Percentiles rank a stretch among this genome's conserved stretches.
Evolutionary conservation across 2,113 vertebrate genomes (phyloP).

Genomic region (Atlantisia rogersi): DNA sequence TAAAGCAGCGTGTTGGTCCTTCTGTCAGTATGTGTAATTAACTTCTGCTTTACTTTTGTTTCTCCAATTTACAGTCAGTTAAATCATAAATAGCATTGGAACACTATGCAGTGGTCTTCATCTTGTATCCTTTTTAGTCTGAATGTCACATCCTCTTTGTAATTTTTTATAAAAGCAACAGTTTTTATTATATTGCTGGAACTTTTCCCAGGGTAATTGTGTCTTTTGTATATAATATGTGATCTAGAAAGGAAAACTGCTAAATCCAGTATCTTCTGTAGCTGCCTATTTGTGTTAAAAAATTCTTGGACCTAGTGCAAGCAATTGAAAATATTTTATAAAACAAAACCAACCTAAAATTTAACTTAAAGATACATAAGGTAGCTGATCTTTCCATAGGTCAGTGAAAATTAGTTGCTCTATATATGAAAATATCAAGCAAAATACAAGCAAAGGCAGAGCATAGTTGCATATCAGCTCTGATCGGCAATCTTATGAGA

Average conservation of each 20-base stretch:
- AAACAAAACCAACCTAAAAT: not conserved
- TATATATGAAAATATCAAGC: not conserved
- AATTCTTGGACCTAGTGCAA: not conserved
- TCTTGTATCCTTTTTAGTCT: not conserved
- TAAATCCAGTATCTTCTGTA: not conserved
- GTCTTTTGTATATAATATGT: not conserved
- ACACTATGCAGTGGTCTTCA: not conserved
- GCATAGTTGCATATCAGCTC: not conserved
- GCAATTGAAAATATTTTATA: not conserved
- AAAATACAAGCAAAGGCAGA: not conserved
- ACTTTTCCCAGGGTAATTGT: constrained; percentile 1
- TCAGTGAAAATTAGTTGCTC: not conserved
- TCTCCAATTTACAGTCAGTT: constrained; percentile 7
- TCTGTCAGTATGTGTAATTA: not conserved
- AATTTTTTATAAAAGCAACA: constrained; percentile 24
- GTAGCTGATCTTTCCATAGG: not conserved
- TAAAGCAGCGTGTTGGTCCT: not conserved
- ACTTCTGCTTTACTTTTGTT: not conserved
- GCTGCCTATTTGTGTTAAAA: not conserved
- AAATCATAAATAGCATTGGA: constrained; percentile 21
- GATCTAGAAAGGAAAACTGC: constrained; percentile 5
- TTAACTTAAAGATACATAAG: not conserved
- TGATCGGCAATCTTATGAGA: not conserved
- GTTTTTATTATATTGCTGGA: constrained; percentile 20
- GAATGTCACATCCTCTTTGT: not conserved